Evolutionary conservation across 2,113 vertebrate genomes (phyloP).

Genomic region (Tenrec ecaudatus): DNA sequence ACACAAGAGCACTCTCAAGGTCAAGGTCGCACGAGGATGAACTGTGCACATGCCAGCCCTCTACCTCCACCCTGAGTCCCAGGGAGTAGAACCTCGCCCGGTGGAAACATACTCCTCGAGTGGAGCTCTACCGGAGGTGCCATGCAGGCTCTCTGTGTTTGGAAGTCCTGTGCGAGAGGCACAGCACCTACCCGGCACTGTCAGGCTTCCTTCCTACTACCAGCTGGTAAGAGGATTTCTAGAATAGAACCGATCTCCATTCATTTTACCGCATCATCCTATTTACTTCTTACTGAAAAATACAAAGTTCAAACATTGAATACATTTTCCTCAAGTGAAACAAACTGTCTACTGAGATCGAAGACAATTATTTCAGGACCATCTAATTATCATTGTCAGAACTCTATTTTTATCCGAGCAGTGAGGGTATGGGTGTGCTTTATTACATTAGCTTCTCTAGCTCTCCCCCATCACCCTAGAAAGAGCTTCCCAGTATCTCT

Average conservation of each 20-base stretch:
- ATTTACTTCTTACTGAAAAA: conserved; percentile 45
- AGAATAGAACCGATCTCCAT: background rate
- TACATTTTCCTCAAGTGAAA: conserved; percentile 2
- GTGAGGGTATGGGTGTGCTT: too few relatives aligned
- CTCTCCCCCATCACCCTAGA: background rate
- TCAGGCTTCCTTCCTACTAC: conserved; percentile 8
- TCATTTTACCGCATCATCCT: conserved; percentile 14
- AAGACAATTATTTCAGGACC: background rate
- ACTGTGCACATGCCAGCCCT: background rate
- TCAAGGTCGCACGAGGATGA: background rate
- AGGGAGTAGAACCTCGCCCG: background rate
- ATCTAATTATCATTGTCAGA: too few relatives aligned
- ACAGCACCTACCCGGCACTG: background rate
- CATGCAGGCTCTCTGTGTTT: background rate
- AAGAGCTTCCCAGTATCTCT: background rate
- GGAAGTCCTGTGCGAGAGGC: background rate
- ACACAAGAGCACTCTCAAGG: background rate
- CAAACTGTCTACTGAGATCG: background rate
- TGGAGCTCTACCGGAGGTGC: background rate
- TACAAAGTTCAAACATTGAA: conserved; percentile 36
- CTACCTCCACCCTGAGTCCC: background rate
- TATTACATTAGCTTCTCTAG: too few relatives aligned
- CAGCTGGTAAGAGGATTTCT: background rate
- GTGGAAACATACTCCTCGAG: too few relatives aligned
- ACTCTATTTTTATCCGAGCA: background rate